Conservation (phyloP, 2,113 vertebrate genomes). For the Clarias magur region DNA sequence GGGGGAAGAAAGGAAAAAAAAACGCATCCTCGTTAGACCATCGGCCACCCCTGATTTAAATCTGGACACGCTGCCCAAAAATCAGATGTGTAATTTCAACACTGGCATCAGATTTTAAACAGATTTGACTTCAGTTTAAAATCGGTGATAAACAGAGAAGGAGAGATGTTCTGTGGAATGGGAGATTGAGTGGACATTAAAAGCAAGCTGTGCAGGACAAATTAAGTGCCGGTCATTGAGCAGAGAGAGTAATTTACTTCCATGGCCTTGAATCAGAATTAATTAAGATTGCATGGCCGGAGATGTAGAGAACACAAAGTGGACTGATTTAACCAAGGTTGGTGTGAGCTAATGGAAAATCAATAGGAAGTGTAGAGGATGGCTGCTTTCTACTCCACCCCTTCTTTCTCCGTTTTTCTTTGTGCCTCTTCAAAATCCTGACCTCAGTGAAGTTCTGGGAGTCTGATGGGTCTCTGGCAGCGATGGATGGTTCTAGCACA, state of each 20-base stretch:
- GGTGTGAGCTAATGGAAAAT: slow-evolving; percentile 51
- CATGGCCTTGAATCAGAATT: slow-evolving; percentile 67
- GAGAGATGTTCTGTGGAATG: slow-evolving; percentile 7
- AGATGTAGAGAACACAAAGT: slow-evolving; percentile 35
- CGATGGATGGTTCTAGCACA: not conserved
- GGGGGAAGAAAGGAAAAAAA: too few species aligned
- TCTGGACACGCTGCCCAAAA: not conserved
- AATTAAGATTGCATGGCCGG: slow-evolving; percentile 61
- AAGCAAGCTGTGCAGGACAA: slow-evolving; percentile 44
- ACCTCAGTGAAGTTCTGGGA: not conserved
- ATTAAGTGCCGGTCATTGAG: slow-evolving; percentile 55
- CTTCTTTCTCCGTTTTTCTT: not conserved
- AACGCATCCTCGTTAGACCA: not conserved
- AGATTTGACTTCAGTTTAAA: slow-evolving; percentile 13
- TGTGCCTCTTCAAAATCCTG: not conserved
- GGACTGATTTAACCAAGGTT: slow-evolving; percentile 42
- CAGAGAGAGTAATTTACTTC: slow-evolving; percentile 59
- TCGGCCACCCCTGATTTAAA: not conserved
- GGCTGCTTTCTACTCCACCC: slow-evolving; percentile 29
- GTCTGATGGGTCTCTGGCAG: not conserved
- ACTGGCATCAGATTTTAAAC: slow-evolving; percentile 43
- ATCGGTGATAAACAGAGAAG: slow-evolving; percentile 17
- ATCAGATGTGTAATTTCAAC: slow-evolving; percentile 20
- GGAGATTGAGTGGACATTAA: slow-evolving; percentile 45
- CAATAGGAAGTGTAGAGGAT: slow-evolving; percentile 38